These are phyloP conservation scores for Eurytoma californica DNA, from an alignment of 2,888 invertebrate genomes.

Conservation along the genomic window DNA sequence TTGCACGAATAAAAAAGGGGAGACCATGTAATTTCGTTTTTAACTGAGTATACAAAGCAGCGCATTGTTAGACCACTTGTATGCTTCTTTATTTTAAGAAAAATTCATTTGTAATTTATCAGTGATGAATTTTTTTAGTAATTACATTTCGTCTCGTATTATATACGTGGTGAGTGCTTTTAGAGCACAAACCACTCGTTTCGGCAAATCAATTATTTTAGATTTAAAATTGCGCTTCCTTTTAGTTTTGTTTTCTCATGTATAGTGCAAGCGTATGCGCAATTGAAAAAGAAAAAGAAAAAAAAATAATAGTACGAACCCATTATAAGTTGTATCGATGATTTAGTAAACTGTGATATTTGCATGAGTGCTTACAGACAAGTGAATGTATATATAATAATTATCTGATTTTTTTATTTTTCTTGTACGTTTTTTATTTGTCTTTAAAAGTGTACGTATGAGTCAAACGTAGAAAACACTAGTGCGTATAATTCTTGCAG, in stretches of 20 bases:
- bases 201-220: constrained; percentile 21
- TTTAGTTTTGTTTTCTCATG: not conserved
- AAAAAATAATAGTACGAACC: not conserved
- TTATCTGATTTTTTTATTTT: constrained; percentile 54
- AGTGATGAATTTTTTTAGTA: no score
- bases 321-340: constrained; percentile 56
- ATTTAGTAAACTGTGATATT: constrained; percentile 71
- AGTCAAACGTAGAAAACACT: constrained; percentile 36
- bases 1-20: no score
- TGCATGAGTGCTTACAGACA: constrained; percentile 65
- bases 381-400: constrained; percentile 61
- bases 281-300: not conserved
- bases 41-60: not conserved
- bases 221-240: constrained; percentile 15
- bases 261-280: not conserved
- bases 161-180: not conserved
- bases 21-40: no score
- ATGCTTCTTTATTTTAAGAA: no score
- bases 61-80: constrained; percentile 6
- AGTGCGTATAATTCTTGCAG: constrained; percentile 25
- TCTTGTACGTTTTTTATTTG: constrained; percentile 43
- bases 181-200: not conserved
- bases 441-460: constrained; percentile 53
- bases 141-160: not conserved
- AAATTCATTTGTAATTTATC: no score